phyloP scores from a whole-genome alignment of 2,797 vertebrate species.

The Dendrocincla tyrannina region DNA sequence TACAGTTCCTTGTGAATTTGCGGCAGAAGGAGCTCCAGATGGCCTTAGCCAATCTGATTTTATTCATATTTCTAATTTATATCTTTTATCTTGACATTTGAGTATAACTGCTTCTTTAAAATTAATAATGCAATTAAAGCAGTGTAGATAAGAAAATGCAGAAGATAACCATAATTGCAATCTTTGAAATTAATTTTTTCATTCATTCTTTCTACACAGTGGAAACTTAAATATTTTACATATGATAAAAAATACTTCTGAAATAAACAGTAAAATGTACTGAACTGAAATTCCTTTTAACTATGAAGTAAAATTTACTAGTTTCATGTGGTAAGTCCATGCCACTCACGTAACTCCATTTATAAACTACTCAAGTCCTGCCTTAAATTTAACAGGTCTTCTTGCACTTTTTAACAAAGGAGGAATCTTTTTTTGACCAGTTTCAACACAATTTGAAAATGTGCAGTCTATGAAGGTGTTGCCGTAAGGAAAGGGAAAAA shows the following conservation, averaged over 20 bases:
- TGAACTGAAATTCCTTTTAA: neutral
- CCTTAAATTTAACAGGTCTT: neutral
- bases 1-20: neutral
- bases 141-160: neutral
- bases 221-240: neutral
- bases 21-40: constrained; percentile 50
- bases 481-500: too few species aligned
- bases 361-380: neutral
- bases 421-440: neutral
- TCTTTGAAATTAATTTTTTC: too few species aligned
- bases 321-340: neutral
- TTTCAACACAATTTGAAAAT: neutral
- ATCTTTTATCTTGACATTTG: constrained; percentile 29
- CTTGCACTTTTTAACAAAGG: neutral
- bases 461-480: neutral
- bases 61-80: neutral
- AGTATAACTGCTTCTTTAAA: neutral
- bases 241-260: neutral
- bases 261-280: neutral
- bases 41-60: constrained; percentile 20
- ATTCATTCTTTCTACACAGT: neutral
- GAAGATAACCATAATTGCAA: neutral
- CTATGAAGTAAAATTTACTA: neutral
- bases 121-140: constrained; percentile 22
- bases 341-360: neutral